Base-by-base conservation (phyloP, 2,888 invertebrate species). In the Parnassius glacialis region DNA sequence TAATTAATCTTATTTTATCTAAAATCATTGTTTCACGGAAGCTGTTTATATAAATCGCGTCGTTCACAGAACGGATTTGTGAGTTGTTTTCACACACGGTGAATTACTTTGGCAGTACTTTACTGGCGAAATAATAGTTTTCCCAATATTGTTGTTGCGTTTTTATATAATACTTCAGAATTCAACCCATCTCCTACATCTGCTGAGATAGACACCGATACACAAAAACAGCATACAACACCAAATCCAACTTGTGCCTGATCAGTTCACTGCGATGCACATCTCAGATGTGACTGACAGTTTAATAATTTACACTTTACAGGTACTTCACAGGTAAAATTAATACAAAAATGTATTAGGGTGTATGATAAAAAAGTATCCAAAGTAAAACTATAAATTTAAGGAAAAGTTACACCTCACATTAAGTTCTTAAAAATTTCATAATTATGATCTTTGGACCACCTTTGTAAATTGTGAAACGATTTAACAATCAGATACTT, bases 301-400 rank as follows among this genome's bases (percentile, higher is more conserved):
- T 79, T 75, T 80, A 48, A 80, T 79, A 84, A 87, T 89, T 87
- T 89, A 89, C 89, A 90, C 85, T 90, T 90, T 85, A 89, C 90
- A 91, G 90, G 90, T 91, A 91, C 90, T 86, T 87, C 78, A 82
- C 86, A 87, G 90, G 89, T 90, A 89, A 83, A 81, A 83, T 87
- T 78, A 84, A 88, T 87, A 89, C 85, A 82, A 71, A 69, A 81
- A 73, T 74, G 86, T 88, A 87, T 87, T 20, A 76, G 80, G 51
- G 11, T 16, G 51, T 60, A 53, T 48, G 50, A 55, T 60, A 34
- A 62, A 62, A 63, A 59, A 56, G 59, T 63, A 63, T 63, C 59
- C 59, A 59, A 63, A 47, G 45, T 50, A 50, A 9, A 56, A 16
- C 16, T 13, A 25, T 25, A 5, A 34, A 34, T 34, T 5, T 7